phyloP scores from a whole-genome alignment of 2,113 vertebrate genomes.

The Setophaga petechia region DNA sequence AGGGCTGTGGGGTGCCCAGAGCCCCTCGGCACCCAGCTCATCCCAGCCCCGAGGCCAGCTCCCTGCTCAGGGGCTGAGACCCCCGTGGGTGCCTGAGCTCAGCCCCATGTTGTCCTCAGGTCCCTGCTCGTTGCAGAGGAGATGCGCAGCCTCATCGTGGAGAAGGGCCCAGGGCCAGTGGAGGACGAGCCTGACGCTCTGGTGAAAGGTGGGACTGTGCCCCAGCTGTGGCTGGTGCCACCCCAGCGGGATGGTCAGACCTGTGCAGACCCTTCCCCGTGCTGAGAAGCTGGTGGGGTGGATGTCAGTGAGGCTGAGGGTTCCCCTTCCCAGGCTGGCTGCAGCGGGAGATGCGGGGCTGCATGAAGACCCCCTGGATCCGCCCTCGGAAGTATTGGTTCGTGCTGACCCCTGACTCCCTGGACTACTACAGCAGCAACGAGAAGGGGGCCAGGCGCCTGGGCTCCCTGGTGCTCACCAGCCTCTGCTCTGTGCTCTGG shows the following conservation, averaged over 20 bases:
- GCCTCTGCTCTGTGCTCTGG: slow-evolving; percentile 93
- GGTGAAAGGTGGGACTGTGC: slow-evolving; percentile 84
- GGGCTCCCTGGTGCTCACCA: slow-evolving; percentile 92
- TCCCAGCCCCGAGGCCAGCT: accelerated
- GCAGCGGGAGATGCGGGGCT: slow-evolving; percentile 84
- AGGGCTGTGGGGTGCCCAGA: not conserved
- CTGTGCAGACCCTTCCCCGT: not conserved
- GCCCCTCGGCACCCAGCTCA: not conserved
- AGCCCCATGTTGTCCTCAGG: slow-evolving; percentile 26
- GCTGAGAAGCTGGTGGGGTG: accelerated
- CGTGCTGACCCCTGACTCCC: slow-evolving; percentile 88
- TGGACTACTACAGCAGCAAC: slow-evolving; percentile 90
- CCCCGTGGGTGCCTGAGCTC: accelerated
- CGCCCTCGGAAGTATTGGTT: slow-evolving; percentile 93
- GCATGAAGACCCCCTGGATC: slow-evolving; percentile 82
- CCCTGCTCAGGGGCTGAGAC: not conserved
- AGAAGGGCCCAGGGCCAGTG: slow-evolving; percentile 79
- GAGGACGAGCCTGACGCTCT: slow-evolving; percentile 86
- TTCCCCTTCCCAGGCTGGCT: slow-evolving; percentile 85
- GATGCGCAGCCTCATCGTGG: slow-evolving; percentile 88
- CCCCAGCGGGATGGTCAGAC: not conserved
- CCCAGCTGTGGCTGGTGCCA: not conserved
- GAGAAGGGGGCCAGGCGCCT: slow-evolving; percentile 85
- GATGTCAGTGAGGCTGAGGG: not conserved
- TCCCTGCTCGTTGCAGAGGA: slow-evolving; percentile 84